Conservation (phyloP, 2,797 vertebrate genomes). For the Molossus alvarezi region DNA sequence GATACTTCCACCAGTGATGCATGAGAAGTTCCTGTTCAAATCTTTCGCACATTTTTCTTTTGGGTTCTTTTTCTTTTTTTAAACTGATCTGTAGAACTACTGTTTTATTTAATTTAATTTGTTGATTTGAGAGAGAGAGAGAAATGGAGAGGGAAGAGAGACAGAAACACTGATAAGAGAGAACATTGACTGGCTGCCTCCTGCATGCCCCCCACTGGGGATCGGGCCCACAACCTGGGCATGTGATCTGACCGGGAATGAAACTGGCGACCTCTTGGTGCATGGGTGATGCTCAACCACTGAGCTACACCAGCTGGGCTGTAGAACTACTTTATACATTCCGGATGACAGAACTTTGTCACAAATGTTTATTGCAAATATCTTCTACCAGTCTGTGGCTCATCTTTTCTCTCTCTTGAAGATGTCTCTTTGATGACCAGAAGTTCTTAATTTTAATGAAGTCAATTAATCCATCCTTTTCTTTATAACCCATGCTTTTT, state of each 20-base stretch:
- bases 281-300: too few species aligned
- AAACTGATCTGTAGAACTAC: not conserved
- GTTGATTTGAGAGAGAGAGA: too few species aligned
- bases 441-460: slow-evolving; percentile 14
- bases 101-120: too few species aligned
- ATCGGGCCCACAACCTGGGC: too few species aligned
- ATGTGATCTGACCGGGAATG: too few species aligned
- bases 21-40: not conserved
- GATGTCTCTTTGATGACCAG: not conserved
- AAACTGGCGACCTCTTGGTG: too few species aligned
- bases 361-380: not conserved
- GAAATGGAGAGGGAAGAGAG: too few species aligned
- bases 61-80: not conserved
- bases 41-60: not conserved
- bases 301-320: too few species aligned
- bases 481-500: not conserved
- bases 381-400: not conserved
- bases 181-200: too few species aligned
- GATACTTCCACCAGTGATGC: not conserved
- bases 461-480: not conserved
- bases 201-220: too few species aligned
- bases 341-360: not conserved
- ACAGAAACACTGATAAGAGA: too few species aligned
- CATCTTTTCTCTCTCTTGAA: not conserved
- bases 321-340: not conserved